phyloP scores from a whole-genome alignment of 1,140 invertebrate species.

The Orussus abietinus region DNA sequence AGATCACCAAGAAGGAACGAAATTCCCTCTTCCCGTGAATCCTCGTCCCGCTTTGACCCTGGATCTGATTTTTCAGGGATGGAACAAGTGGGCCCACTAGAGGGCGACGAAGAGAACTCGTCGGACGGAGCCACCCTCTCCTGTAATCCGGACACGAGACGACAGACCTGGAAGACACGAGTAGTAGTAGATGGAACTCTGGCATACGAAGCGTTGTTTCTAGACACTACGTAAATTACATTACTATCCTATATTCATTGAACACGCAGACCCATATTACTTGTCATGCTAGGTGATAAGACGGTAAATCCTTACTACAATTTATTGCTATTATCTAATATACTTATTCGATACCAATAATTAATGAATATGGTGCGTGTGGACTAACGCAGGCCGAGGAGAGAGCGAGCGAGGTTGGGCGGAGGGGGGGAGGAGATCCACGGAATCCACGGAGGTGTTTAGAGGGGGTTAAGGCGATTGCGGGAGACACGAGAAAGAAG shows the following conservation, averaged over 20 bases:
- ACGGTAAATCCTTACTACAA: conserved; percentile 47
- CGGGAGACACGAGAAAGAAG: background rate
- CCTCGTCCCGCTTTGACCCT: too few relatives aligned
- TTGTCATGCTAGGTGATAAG: conserved; percentile 50
- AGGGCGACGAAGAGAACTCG: conserved; percentile 18
- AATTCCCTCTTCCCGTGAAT: too few relatives aligned
- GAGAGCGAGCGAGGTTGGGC: conserved; percentile 10
- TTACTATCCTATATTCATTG: conserved; percentile 43
- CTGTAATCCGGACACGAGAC: conserved; percentile 7
- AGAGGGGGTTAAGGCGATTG: too few relatives aligned
- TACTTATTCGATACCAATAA: conserved; percentile 42
- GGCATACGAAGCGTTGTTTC: conserved; percentile 35
- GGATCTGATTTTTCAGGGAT: conserved; percentile 42
- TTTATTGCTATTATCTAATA: conserved; percentile 47
- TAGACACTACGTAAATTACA: conserved; percentile 42
- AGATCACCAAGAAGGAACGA: too few relatives aligned
- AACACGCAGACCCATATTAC: conserved; percentile 44
- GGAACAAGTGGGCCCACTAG: conserved; percentile 47
- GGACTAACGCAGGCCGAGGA: conserved; percentile 20
- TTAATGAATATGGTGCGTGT: conserved; percentile 28
- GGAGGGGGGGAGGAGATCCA: background rate
- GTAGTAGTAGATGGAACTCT: conserved; percentile 35
- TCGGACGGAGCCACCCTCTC: background rate
- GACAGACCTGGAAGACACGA: conserved; percentile 34
- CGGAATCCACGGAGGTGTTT: too few relatives aligned